These are phyloP conservation scores for Drosophila murphyi DNA, from an alignment of 1,140 invertebrate species.

Conservation along the genomic window DNA sequence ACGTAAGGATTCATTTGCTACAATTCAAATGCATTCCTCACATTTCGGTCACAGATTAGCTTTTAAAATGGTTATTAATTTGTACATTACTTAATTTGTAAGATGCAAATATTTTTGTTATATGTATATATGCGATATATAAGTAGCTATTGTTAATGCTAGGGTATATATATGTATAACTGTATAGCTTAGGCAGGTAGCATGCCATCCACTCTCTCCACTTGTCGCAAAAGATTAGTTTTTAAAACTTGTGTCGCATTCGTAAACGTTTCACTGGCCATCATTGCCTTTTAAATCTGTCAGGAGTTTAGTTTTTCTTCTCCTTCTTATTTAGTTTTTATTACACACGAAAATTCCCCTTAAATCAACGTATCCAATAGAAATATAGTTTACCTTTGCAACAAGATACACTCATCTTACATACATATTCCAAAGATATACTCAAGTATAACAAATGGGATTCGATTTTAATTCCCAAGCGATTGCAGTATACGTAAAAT, in stretches of 20 bases:
- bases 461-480: too few relatives aligned
- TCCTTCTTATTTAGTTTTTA: not conserved
- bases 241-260: conserved; percentile 4
- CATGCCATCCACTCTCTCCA: too few relatives aligned
- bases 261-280: not conserved
- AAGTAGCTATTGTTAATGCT: too few relatives aligned
- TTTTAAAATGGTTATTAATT: conserved; percentile 42
- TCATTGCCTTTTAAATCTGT: not conserved
- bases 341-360: too few relatives aligned
- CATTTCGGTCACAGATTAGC: conserved; percentile 55
- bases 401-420: too few relatives aligned
- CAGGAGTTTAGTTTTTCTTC: not conserved
- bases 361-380: too few relatives aligned
- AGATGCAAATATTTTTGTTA: not conserved
- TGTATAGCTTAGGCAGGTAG: not conserved
- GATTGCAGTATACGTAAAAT: too few relatives aligned
- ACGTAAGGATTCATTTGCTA: conserved; percentile 39
- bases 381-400: too few relatives aligned
- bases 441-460: too few relatives aligned
- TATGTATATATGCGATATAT: conserved; percentile 4
- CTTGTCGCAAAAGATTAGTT: not conserved
- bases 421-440: too few relatives aligned
- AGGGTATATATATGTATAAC: conserved; percentile 3
- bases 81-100: not conserved
- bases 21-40: conserved; percentile 46